Evolutionary conservation across 2,113 vertebrate genomes (phyloP).

Genomic region (Numenius arquata): DNA sequence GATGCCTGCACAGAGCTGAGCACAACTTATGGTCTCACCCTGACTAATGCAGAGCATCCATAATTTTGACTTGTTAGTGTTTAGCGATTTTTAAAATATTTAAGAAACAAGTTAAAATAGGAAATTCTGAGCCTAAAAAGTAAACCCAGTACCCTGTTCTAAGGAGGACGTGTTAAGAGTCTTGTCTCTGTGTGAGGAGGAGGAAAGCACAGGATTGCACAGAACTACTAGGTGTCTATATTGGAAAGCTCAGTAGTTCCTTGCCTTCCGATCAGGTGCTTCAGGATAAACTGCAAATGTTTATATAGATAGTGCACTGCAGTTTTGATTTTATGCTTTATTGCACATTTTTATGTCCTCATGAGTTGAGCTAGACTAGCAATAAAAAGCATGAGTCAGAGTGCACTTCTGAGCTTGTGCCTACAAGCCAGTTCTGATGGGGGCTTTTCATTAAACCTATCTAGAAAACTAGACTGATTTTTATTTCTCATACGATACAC

Average conservation of each 20-base stretch:
- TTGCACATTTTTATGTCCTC: background rate
- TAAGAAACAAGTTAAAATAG: background rate
- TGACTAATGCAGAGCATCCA: background rate
- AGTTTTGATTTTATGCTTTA: slow-evolving; percentile 14
- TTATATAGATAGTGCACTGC: background rate
- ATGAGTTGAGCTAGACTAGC: background rate
- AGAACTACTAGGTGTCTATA: background rate
- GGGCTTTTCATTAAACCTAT: background rate
- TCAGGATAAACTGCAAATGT: background rate
- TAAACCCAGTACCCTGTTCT: background rate
- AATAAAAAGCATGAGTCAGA: background rate
- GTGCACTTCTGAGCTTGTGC: background rate
- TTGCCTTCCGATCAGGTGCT: background rate
- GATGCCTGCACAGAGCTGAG: background rate
- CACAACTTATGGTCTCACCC: background rate
- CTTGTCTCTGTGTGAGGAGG: background rate
- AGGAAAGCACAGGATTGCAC: background rate
- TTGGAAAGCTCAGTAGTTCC: background rate
- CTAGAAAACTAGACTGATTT: background rate
- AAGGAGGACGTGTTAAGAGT: background rate
- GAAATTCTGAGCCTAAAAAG: background rate
- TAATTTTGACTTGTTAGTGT: background rate
- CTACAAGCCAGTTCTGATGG: background rate
- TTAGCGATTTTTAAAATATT: background rate
- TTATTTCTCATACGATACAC: background rate